Evolutionary conservation across 30 jellyfish, hydroid and myxozoan species (phyloP).

Genomic region (Sanderia malayensis): DNA sequence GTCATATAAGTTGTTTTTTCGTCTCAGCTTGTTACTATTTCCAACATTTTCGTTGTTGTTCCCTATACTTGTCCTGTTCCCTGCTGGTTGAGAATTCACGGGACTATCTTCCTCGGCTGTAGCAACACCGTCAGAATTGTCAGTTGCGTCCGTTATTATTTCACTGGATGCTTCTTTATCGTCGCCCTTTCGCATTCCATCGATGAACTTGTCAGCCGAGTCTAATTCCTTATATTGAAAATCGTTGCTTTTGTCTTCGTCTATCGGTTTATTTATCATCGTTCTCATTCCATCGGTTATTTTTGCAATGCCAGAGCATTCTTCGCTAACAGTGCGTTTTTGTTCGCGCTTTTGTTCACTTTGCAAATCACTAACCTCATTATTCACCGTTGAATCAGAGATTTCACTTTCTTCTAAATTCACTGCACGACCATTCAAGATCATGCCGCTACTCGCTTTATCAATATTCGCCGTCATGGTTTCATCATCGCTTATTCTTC

Average conservation of each 20-base stretch:
- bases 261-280: slow-evolving; percentile 36
- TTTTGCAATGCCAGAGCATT: slow-evolving; percentile 42
- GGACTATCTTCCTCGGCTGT: too few species aligned
- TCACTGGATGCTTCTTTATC: too few species aligned
- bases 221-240: slow-evolving; percentile 22
- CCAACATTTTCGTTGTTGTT: too few species aligned
- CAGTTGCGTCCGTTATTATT: background rate
- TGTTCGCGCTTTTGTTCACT: slow-evolving; percentile 17
- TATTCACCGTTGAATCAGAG: slow-evolving; percentile 1
- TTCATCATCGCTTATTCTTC: too few species aligned
- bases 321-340: slow-evolving; percentile 34
- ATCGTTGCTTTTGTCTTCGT: slow-evolving; percentile 10
- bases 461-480: too few species aligned
- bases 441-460: background rate
- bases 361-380: slow-evolving; percentile 7
- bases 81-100: too few species aligned
- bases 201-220: slow-evolving; percentile 40
- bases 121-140: background rate
- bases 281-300: slow-evolving; percentile 55
- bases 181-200: too few species aligned
- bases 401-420: slow-evolving; percentile 2
- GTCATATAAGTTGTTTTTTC: slow-evolving; percentile 50
- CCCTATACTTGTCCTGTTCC: too few species aligned
- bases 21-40: slow-evolving; percentile 9
- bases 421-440: background rate